Evolutionary conservation across 2,888 invertebrate species (phyloP).

Genomic region (Apodemia hepburni): DNA sequence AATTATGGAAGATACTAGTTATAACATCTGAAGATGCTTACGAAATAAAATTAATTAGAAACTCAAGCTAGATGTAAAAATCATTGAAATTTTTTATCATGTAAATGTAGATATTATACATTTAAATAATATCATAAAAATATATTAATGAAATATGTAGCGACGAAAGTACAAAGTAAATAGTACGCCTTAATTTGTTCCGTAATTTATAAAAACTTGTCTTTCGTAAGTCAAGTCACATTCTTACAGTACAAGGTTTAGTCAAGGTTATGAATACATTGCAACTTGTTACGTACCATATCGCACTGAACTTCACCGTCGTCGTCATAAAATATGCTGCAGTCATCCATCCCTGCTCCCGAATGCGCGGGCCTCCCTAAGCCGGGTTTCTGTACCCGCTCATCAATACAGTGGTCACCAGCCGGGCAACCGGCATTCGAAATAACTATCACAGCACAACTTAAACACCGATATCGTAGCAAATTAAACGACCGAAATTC

Average conservation of each 20-base stretch:
- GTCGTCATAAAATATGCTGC: constrained; percentile 77
- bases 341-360: constrained; percentile 74
- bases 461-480: constrained; percentile 45
- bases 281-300: constrained; percentile 57
- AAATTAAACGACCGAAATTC: constrained; percentile 49
- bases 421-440: constrained; percentile 77
- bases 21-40: not conserved
- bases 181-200: not conserved
- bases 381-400: constrained; percentile 61
- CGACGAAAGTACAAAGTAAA: not conserved
- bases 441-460: constrained; percentile 47
- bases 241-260: constrained; percentile 7
- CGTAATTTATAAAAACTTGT: not conserved
- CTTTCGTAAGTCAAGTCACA: constrained; percentile 3
- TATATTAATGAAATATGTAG: not conserved
- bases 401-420: constrained; percentile 59
- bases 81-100: no score
- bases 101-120: no score
- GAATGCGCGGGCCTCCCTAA: constrained; percentile 50
- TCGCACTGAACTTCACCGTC: constrained; percentile 74
- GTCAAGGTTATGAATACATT: constrained; percentile 9
- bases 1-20: not conserved
- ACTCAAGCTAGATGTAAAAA: not conserved
- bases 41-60: not conserved
- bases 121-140: no score